Percentiles rank a stretch among this genome's conserved stretches.
These are phyloP conservation scores for Zeuzera pyrina DNA, from an alignment of 2,888 invertebrate species.

Conservation along the genomic window DNA sequence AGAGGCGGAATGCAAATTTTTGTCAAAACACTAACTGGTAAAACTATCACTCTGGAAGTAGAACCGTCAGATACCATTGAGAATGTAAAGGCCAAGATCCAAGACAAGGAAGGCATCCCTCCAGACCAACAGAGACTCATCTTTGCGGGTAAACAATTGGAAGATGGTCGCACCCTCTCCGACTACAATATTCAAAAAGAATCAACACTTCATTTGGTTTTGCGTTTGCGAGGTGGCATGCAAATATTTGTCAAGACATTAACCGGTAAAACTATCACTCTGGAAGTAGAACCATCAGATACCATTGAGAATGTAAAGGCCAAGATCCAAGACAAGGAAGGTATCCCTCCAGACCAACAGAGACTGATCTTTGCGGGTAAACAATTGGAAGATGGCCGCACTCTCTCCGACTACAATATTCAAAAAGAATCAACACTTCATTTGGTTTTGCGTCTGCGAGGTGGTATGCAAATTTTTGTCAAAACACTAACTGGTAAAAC, in stretches of 20 bases:
- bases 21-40: conserved; percentile 34
- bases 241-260: conserved; percentile 35
- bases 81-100: conserved; percentile 38
- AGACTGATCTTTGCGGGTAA: conserved; percentile 31
- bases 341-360: conserved; percentile 35
- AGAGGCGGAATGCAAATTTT: conserved; percentile 31
- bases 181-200: conserved; percentile 40
- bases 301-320: conserved; percentile 32
- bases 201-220: conserved; percentile 30
- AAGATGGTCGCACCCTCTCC: conserved; percentile 33
- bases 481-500: conserved; percentile 33
- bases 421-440: conserved; percentile 33
- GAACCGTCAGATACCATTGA: conserved; percentile 36
- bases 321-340: conserved; percentile 34
- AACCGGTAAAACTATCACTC: conserved; percentile 30
- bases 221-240: conserved; percentile 37
- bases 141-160: conserved; percentile 35
- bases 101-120: conserved; percentile 37
- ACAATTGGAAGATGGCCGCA: conserved; percentile 31
- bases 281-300: conserved; percentile 28
- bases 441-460: conserved; percentile 27
- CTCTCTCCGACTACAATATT: conserved; percentile 30
- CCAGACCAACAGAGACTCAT: conserved; percentile 37
- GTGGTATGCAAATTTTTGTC: conserved; percentile 36
- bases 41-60: conserved; percentile 34